Evolutionary conservation across 1,140 invertebrate species (phyloP), one percentile per base, ranked within the genome.

Genomic region (Eciton burchellii): DNA sequence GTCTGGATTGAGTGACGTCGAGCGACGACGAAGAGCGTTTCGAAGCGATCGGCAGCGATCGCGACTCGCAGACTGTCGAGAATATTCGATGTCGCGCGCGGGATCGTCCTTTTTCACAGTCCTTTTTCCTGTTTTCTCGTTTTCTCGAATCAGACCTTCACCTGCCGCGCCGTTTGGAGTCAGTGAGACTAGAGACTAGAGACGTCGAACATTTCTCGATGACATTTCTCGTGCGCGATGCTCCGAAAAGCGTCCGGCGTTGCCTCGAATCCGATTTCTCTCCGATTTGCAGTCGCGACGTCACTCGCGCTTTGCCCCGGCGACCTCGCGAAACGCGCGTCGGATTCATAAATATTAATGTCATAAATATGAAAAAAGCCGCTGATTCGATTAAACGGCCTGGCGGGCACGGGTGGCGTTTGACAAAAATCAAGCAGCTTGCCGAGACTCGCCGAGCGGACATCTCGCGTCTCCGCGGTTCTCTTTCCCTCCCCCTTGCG

Each of bases 381-480:
- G 2, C 35, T 35, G 35, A 35, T 35, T 35, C 6, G 35, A 6
- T 35, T 35, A 6, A 35, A 35, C n/a, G n/a, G n/a, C n/a, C n/a
- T n/a, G n/a, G n/a, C n/a, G n/a, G n/a, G n/a, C n/a, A n/a, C n/a
- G n/a, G n/a, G n/a, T n/a, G n/a, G n/a, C n/a, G n/a, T n/a, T n/a
- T n/a, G n/a, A n/a, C n/a, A n/a, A n/a, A n/a, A n/a, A n/a, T n/a
- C n/a, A n/a, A n/a, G n/a, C n/a, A n/a, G n/a, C n/a, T n/a, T n/a
- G n/a, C n/a, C n/a, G n/a, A n/a, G n/a, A n/a, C n/a, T n/a, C n/a
- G n/a, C n/a, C n/a, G 82, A 70, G 79, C 47, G 52, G 76, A 62
- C 79, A 79, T 43, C 66, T 87, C 68, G 54, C 71, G 82, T 85
- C 76, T 52, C 45, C 68, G 21, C 72, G 84, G 26, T 49, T 29